A percentile compares a stretch with the other conserved stretches of the same genome.
Conservation (phyloP, 2,888 invertebrate species). For the Melieria omissa region DNA sequence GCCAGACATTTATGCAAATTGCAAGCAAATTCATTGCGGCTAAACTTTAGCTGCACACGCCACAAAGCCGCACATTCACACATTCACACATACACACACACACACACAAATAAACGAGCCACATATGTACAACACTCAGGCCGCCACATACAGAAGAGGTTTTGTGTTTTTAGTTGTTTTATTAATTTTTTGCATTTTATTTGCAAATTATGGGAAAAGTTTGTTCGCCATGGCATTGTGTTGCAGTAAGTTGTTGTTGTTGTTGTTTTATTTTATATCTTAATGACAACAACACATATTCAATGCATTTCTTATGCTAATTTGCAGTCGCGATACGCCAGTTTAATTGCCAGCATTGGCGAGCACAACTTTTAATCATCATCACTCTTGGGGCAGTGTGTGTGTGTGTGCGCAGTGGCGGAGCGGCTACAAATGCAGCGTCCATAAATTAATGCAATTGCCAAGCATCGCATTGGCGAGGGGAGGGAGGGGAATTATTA, state of each 20-base stretch:
- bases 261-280: too few species aligned
- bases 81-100: background rate
- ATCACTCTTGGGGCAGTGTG: too few species aligned
- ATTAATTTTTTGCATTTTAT: background rate
- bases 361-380: too few species aligned
- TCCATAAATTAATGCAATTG: too few species aligned
- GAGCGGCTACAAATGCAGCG: too few species aligned
- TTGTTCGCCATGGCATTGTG: too few species aligned
- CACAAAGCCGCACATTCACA: background rate
- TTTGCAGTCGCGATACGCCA: conserved; percentile 12
- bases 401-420: too few species aligned
- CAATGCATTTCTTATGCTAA: conserved; percentile 13
- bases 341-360: conserved; percentile 22
- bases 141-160: background rate
- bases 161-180: background rate
- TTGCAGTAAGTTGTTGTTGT: background rate
- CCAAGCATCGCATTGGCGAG: too few species aligned
- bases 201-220: conserved; percentile 10
- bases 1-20: conserved; percentile 35
- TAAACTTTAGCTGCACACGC: background rate
- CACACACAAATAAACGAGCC: background rate
- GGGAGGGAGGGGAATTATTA: too few species aligned
- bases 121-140: background rate
- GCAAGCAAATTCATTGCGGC: conserved; percentile 13
- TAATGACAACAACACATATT: too few species aligned